Evolutionary conservation across 2,888 invertebrate genomes (phyloP), one percentile per base, ranked within the genome.

Genomic region (Drosophila pseudotalamancana): DNA sequence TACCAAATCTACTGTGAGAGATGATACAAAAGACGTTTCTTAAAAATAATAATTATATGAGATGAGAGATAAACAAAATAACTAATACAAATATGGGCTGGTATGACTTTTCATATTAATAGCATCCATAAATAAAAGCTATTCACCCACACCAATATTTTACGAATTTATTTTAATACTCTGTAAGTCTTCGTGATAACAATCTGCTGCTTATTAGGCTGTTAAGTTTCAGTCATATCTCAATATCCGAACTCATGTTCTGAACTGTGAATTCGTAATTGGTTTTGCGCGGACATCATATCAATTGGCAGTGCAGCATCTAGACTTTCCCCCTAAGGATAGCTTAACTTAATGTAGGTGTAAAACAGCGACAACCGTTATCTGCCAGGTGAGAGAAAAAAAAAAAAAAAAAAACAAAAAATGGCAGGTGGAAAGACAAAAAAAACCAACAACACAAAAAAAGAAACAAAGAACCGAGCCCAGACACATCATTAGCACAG

Each of bases 401-500:
- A 34, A 46, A 43, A 19, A n/a, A 32, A 8, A 6, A 6, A 31
- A 18, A 19, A 14, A 56, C 14, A 51, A 9, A 14, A 37, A 8
- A 37, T 25, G 34, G 23, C 21, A 55, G 42, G 59, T 40, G 57
- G 25, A 40, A 34, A 39, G 43, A 65, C 56, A 45, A 37, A 43
- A 45, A 29, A 16, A 37, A 9, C 5, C 1, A 16, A 6, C 12
- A 11, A 49, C 11, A 37, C 1, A 19, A 31, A 8, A 40, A 29
- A 23, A 35, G 42, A 56, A 18, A 64, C 48, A 72, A 43, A 32
- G 11, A 32, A 32, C 25, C 31, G 12, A 23, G 21, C 35, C 54
- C 25, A 39, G 71, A 54, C 77, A 75, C 77, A 84, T 84, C 83
- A 84, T 84, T 88, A 84, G 88, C 71, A 63, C n/a, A 77, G 81